Evolutionary conservation across 92 coral and sea anemone species (phyloP), one percentile per base, ranked within the genome.

Genomic region (Actinostola sp.): DNA sequence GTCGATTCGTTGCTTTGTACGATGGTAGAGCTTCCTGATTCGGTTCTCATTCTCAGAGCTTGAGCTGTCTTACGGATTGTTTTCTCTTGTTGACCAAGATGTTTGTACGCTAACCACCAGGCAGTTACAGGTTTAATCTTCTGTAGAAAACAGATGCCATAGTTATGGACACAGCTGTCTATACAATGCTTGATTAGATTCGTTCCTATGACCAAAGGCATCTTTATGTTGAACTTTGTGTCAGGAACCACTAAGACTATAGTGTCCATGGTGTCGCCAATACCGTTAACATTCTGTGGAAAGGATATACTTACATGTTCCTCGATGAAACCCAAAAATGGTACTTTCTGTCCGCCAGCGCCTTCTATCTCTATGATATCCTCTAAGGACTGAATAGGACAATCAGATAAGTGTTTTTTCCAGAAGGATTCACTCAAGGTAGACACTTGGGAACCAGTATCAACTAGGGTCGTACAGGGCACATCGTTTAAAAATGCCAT

Each of bases 391-490:
- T 28, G 61, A 8, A 80, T 14, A 9, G 67, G 45, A 32, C 73
- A 51, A 39, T 42, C 64, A 0, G 42, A 27, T 7, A 79, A 55
- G 67, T 73, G 10, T 27, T 79, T 20, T 46, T 28, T 59, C 36
- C 52, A 67, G 31, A 73, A 80, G 13, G 31, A 26, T 43, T 73
- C 55, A 30, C 79, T 48, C 26, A 80, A 26, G 21, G 90, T 73
- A 0, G 82, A 49, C 8, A 80, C 75, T 38, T 73, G 79, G 17
- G 87, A 81, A 19, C 90, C 90, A 11, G 90, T 73, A 66, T 66
- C 85, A 27, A 84, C 3, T 38, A 84, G 55, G 6, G 77, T 71
- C 9, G 67, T 30, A 43, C 82, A 60, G 17, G 82, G 70, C 14
- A 61, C 42, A 2, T 73, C 83, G 46, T 86, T 61, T 26, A 86